Base-by-base conservation (phyloP, 2,113 vertebrate genomes). In the Tragulus kanchil region DNA sequence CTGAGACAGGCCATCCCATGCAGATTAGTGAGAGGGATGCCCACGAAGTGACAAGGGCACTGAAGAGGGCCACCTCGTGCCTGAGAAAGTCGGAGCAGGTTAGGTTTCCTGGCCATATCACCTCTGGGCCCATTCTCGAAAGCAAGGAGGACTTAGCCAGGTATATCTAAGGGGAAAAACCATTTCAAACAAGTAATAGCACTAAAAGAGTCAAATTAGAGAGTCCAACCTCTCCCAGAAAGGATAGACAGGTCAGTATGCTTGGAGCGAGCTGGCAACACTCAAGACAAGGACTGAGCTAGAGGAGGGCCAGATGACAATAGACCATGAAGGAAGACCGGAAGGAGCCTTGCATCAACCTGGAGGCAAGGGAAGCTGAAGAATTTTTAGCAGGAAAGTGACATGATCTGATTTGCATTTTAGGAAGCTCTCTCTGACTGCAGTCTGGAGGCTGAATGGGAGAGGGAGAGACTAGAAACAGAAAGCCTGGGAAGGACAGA, bases 301-400 rank as follows among this genome's bases (percentile, higher is more conserved):
- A 28, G 89, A 31, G 42, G 73, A 4, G 54, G 61, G 13, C 16
- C 69, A 8, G 73, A 11, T 28, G 16, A 45, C 67, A 75, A 1
- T 0, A 83, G 62, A 45, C 28, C 31, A 2, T 0, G 23, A n/a
- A n/a, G n/a, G n/a, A n/a, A n/a, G n/a, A 2, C 5, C 8, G 28
- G 73, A 95, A 61, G 62, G 65, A 67, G 90, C 62, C 64, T 7
- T 26, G 15, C n/a, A 17, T 61, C 36, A 75, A 26, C 77, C 91
- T 23, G 69, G 52, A 87, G 52, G 28, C 48, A 15, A 78, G n/a
- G 36, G 59, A 56, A 5, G 58, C 54, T 56, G 86, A 54, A n/a
- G 81, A 77, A 54, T 52, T 54, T 48, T 83, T 52, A 90, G 82
- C 65, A 77, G 52, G 75, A 67, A n/a, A 67, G 52, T 48, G 64